Evolutionary conservation across 2,113 vertebrate species (phyloP), one percentile per base, ranked within the genome.

Genomic region (Notarius lentiginosus): DNA sequence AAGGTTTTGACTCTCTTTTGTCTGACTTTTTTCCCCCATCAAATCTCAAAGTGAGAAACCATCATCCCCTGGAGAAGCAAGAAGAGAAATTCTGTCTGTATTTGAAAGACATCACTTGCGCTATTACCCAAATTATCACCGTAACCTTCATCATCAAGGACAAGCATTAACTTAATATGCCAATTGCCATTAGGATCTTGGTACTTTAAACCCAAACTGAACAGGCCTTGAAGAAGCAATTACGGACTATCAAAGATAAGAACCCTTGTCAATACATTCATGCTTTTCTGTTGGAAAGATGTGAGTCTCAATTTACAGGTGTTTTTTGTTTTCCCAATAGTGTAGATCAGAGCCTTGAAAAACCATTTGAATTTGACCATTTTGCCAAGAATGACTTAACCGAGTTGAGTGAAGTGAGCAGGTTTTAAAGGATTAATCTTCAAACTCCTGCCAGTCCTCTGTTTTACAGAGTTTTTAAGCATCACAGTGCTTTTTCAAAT

Each of bases 381-480:
- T 77, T 77, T 68, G 56, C 84, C 66, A 70, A 61, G 55, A 88
- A 85, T 51, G 27, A 68, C 70, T 81, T 72, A 81, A 86, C 55
- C 1, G 82, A 77, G 85, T 79, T 58, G 65, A 82, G 77, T 34
- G 84, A 84, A 81, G 20, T 77, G 27, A 80, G 79, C 34, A 51
- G 70, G 51, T 61, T 87, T 87, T 84, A 79, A 87, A 66, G 63
- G 72, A 83, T 87, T 90, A 84, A 86, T 79, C 83, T 88, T 88
- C 79, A 82, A 72, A 86, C 41, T 87, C 41, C 73, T 41, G 73
- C 17, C 82, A 84, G 56, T 89, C 75, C 5, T 85, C 15, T 41
- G 66, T 82, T 85, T 76, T 72, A 75, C 22, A 84, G 49, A 75
- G 83, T 56, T 86, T 79, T 86, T 58, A 79, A 87, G 70, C 58